A percentile compares a stretch with the other conserved stretches of the same genome.
Evolutionary conservation across 2,113 vertebrate genomes (phyloP).

Genomic region (Setophaga kirtlandii): DNA sequence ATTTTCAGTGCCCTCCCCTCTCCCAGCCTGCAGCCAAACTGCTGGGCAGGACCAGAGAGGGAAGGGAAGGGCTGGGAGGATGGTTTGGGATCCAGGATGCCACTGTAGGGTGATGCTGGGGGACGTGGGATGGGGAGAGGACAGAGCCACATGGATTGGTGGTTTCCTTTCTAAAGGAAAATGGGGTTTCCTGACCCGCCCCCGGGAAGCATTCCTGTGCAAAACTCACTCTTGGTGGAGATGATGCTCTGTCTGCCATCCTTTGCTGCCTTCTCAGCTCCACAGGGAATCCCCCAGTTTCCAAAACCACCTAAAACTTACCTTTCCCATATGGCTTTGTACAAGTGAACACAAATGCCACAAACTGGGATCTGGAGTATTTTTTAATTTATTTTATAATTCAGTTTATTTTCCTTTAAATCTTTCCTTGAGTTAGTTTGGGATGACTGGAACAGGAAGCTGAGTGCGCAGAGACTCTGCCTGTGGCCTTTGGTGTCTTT

Average conservation of each 20-base stretch:
- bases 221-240: too few species aligned
- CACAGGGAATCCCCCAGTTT: too few species aligned
- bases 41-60: not conserved
- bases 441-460: accelerated
- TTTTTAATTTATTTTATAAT: not conserved
- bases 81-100: accelerated
- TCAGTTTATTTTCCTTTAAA: not conserved
- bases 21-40: not conserved
- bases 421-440: not conserved
- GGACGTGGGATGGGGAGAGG: not conserved
- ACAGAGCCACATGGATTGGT: too few species aligned
- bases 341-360: not conserved
- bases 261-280: not conserved
- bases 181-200: not conserved
- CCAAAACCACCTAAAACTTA: accelerated
- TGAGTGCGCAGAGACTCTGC: accelerated
- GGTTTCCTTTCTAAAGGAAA: not conserved
- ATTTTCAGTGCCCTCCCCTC: accelerated
- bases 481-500: not conserved
- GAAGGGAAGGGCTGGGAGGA: not conserved
- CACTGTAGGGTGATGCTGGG: not conserved
- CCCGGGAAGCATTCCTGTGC: too few species aligned
- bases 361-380: too few species aligned
- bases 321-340: accelerated
- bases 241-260: not conserved